Evolutionary conservation across 2,113 vertebrate genomes (phyloP).

Genomic region (Gymnogyps californianus): DNA sequence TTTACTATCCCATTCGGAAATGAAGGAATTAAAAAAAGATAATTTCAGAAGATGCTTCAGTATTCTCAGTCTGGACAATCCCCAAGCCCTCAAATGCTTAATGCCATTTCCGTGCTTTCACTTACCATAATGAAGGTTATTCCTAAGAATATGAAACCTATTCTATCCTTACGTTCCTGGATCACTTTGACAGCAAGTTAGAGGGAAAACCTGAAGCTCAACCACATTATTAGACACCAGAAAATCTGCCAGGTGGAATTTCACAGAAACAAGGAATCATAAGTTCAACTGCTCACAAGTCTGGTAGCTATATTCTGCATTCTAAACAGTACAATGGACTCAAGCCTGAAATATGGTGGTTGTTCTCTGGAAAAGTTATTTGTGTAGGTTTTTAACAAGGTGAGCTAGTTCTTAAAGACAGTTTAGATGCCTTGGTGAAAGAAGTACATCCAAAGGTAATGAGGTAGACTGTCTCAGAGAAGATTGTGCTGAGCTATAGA

Average conservation of each 20-base stretch:
- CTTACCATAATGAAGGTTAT: neutral
- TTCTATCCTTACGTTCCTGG: neutral
- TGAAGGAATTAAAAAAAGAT: neutral
- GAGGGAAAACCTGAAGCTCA: neutral
- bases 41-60: neutral
- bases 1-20: neutral
- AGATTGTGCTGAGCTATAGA: neutral
- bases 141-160: neutral
- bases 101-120: neutral
- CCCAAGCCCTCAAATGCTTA: neutral
- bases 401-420: neutral
- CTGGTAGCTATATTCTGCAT: neutral
- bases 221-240: neutral
- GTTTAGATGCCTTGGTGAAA: neutral
- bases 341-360: neutral
- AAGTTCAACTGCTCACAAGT: neutral
- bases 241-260: neutral
- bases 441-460: neutral
- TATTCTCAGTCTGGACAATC: neutral
- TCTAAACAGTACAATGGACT: neutral
- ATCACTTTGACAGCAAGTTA: neutral
- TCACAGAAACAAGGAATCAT: neutral
- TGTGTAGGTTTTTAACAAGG: neutral
- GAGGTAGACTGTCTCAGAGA: neutral
- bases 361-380: neutral